phyloP scores from a whole-genome alignment of 1,140 invertebrate genomes.

The Drosophila sucinea region DNA sequence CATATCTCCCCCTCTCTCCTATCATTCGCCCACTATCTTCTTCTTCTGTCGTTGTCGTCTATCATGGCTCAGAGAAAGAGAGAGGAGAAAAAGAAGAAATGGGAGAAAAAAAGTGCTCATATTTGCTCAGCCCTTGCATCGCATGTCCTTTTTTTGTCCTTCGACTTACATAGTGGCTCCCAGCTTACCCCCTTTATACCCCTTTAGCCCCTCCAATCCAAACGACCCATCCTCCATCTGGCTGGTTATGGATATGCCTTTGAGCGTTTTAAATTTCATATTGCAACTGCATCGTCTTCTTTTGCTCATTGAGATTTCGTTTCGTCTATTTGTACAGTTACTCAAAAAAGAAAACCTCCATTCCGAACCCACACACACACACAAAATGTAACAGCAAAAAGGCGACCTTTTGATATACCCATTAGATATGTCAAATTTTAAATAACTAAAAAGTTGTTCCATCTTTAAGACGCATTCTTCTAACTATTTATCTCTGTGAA shows the following conservation, averaged over 20 bases:
- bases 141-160: constrained; percentile 79
- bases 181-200: background rate
- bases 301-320: constrained; percentile 41
- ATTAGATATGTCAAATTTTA: constrained; percentile 10
- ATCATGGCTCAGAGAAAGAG: constrained; percentile 48
- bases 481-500: too few relatives aligned
- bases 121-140: constrained; percentile 70
- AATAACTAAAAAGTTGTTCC: background rate
- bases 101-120: constrained; percentile 62
- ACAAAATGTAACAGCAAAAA: background rate
- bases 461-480: too few relatives aligned
- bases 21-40: constrained; percentile 38
- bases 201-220: background rate
- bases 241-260: constrained; percentile 80
- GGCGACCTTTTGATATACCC: constrained; percentile 3
- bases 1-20: background rate
- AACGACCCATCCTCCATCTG: constrained; percentile 15
- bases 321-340: constrained; percentile 51
- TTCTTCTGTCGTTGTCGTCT: constrained; percentile 57
- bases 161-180: constrained; percentile 65
- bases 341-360: constrained; percentile 13
- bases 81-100: background rate
- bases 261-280: constrained; percentile 82
- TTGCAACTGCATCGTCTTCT: constrained; percentile 66
- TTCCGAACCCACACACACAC: background rate